Conservation (phyloP, 2,888 invertebrate genomes). For the Lycaena phlaeas region DNA sequence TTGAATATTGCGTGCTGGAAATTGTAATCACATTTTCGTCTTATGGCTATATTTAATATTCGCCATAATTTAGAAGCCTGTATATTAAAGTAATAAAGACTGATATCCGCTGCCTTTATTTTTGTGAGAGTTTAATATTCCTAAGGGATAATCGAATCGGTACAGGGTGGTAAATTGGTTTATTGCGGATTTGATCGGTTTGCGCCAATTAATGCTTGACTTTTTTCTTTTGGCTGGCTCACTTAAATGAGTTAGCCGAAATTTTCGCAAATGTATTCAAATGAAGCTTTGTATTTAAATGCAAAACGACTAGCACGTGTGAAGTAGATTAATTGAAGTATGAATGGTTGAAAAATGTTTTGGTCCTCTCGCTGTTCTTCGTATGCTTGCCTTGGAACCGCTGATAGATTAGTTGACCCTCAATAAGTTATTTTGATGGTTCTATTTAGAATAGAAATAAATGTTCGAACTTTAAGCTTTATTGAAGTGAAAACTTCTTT, state of each 20-base stretch:
- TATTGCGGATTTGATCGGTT: conserved; percentile 39
- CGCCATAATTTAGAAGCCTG: not conserved
- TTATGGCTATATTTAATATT: conserved; percentile 17
- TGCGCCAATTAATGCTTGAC: conserved; percentile 29
- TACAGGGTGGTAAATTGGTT: conserved; percentile 32
- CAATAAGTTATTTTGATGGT: too few species aligned
- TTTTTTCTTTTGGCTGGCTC: conserved; percentile 7
- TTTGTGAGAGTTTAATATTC: conserved; percentile 14
- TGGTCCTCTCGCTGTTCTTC: too few species aligned
- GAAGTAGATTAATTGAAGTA: too few species aligned
- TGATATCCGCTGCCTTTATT: conserved; percentile 4
- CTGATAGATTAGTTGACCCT: too few species aligned
- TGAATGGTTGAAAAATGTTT: too few species aligned
- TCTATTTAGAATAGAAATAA: too few species aligned
- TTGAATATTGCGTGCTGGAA: conserved; percentile 26
- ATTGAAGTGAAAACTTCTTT: too few species aligned
- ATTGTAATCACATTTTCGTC: conserved; percentile 29
- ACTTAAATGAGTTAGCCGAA: conserved; percentile 2
- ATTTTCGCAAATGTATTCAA: too few species aligned
- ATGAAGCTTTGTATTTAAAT: too few species aligned
- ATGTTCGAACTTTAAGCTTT: too few species aligned
- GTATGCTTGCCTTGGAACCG: too few species aligned
- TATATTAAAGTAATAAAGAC: conserved; percentile 7
- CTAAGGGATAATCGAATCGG: conserved; percentile 32
- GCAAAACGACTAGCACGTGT: too few species aligned